Conservation (phyloP, 1,140 invertebrate species). For the Babylonia areolata region DNA sequence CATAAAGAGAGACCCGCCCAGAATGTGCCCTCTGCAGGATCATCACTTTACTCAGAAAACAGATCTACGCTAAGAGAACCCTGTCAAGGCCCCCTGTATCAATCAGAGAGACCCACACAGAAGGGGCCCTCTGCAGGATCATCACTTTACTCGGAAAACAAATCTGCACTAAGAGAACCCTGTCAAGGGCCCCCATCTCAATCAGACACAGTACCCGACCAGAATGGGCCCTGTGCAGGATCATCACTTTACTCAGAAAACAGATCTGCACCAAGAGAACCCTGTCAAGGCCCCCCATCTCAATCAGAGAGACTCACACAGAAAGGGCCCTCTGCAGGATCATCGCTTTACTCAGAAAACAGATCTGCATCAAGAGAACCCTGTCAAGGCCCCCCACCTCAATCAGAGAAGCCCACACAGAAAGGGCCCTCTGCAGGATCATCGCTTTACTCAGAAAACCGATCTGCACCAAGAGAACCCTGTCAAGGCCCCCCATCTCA, state of each 20-base stretch:
- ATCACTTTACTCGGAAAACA: not conserved
- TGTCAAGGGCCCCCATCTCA: not conserved
- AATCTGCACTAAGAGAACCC: not conserved
- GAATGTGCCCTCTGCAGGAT: not conserved
- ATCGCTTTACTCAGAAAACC: no score
- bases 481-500: no score
- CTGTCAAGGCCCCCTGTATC: not conserved
- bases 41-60: not conserved
- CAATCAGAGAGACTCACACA: not conserved
- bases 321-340: not conserved
- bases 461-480: no score
- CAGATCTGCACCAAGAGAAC: not conserved
- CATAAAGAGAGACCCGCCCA: not conserved
- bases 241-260: not conserved
- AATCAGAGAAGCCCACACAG: no score
- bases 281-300: not conserved
- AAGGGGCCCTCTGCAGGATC: not conserved
- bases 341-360: not conserved
- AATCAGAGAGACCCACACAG: not conserved
- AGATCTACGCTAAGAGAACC: not conserved
- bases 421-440: no score
- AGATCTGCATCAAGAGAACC: not conserved
- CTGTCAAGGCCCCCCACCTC: not conserved
- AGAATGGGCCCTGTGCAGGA: not conserved
- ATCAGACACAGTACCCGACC: not conserved